Evolutionary conservation across 2,113 vertebrate genomes (phyloP).

Genomic region (Megaceryle maxima): DNA sequence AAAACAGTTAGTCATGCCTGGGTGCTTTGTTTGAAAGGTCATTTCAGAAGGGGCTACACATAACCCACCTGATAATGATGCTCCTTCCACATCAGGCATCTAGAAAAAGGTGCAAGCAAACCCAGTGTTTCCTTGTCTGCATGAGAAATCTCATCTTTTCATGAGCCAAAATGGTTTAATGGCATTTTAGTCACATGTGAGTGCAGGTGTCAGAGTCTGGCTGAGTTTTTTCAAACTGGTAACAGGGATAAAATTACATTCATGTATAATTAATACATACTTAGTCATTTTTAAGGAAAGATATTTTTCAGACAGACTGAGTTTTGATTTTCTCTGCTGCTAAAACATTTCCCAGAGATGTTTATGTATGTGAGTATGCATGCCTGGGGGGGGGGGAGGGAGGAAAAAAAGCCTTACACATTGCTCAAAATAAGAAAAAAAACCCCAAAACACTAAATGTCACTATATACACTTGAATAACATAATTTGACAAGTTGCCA

Average conservation of each 20-base stretch:
- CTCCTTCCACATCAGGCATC: neutral
- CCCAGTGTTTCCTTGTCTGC: neutral
- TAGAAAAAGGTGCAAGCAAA: neutral
- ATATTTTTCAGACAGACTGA: constrained; percentile 15
- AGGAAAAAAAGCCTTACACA: neutral
- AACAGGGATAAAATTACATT: constrained; percentile 37
- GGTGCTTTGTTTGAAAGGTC: neutral
- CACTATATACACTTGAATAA: neutral
- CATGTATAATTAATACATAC: constrained; percentile 25
- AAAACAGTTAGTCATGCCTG: neutral
- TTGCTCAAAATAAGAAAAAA: neutral
- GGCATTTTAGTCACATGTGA: neutral
- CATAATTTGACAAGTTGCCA: neutral
- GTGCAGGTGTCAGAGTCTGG: neutral
- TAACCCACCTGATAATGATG: neutral
- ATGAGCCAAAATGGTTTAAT: neutral
- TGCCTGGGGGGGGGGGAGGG: neutral
- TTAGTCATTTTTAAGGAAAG: constrained; percentile 24
- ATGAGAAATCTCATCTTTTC: neutral
- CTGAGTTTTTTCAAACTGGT: constrained; percentile 8
- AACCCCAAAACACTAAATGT: neutral
- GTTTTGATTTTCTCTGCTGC: constrained; percentile 9
- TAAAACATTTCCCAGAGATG: neutral
- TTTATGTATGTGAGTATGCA: neutral
- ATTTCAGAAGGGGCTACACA: neutral